Base-by-base conservation (phyloP, 1,140 invertebrate genomes). In the Ctenoplectra terminalis region DNA sequence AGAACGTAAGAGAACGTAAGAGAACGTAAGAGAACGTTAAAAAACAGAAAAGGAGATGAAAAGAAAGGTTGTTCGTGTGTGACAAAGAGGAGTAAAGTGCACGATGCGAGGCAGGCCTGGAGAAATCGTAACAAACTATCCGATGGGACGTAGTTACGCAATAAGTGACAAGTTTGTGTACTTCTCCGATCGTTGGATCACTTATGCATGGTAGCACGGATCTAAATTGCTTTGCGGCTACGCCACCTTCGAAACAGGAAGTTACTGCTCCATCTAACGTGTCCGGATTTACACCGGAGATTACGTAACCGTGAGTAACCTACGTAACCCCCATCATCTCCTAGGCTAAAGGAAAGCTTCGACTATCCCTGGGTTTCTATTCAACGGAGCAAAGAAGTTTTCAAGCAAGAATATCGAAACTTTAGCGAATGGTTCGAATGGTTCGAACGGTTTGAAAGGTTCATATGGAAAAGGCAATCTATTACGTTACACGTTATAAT, bases 81-180 rank as follows among this genome's bases (percentile, higher is more conserved):
- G 34, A 23, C 54, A 52, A 48, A 34, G 31, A 1, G 20, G 20
- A 40, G 31, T 17, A 73, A 54, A n/a, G 26, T 66, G 26, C 58
- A 4, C 37, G 61, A 60, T 31, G 26, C 71, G 0, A 0, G 67
- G 31, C 31, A 2, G 15, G 13, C 17, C 15, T n/a, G 67, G 56
- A 67, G 75, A 56, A 72, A 87, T 84, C 64, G 85, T 77, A 83
- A 84, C 56, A 81, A 76, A 64, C 66, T 79, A 48, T 71, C 72
- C 61, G 83, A 84, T 81, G 75, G 78, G 15, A 46, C 34, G 74
- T 87, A 86, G 87, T 87, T 89, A 87, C 81, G 64, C 69, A 83
- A 90, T 90, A 91, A 91, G 90, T 91, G 90, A 91, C 90, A 91
- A 90, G 84, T 91, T 91, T 90, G 86, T 90, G 90, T 82, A 91